A percentile compares a stretch with the other conserved stretches of the same genome.
These are phyloP conservation scores for Manacus vitellinus DNA, from an alignment of 2,113 vertebrate species.

Conservation along the genomic window DNA sequence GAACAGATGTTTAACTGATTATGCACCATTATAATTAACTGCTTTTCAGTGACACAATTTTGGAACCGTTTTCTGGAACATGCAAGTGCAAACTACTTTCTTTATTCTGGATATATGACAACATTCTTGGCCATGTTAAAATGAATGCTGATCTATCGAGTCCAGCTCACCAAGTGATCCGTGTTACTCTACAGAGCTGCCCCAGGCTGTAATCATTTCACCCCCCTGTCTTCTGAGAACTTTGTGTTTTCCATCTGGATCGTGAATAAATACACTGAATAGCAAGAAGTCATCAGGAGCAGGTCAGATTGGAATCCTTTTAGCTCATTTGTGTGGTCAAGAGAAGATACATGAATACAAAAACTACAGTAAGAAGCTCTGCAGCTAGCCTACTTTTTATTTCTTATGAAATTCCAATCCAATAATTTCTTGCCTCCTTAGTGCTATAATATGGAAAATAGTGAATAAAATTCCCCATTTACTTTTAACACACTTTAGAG, in stretches of 20 bases:
- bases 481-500: background rate
- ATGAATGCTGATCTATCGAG: background rate
- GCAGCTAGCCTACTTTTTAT: background rate
- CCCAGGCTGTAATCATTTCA: background rate
- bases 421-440: background rate
- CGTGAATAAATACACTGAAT: background rate
- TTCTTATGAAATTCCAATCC: background rate
- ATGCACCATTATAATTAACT: slow-evolving; percentile 24
- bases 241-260: background rate
- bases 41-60: slow-evolving; percentile 1
- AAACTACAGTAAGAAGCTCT: background rate
- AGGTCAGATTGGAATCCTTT: background rate
- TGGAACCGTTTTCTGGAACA: slow-evolving; percentile 25
- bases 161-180: background rate
- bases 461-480: background rate
- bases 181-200: background rate
- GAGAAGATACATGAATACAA: background rate
- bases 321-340: background rate
- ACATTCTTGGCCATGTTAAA: background rate
- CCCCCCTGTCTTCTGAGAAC: background rate
- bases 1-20: slow-evolving; percentile 49
- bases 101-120: slow-evolving; percentile 39
- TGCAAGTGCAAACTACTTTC: background rate
- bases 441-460: background rate
- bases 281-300: background rate